These are phyloP conservation scores for Drosophila nigromelanica DNA, from an alignment of 1,140 invertebrate species.

Conservation along the genomic window DNA sequence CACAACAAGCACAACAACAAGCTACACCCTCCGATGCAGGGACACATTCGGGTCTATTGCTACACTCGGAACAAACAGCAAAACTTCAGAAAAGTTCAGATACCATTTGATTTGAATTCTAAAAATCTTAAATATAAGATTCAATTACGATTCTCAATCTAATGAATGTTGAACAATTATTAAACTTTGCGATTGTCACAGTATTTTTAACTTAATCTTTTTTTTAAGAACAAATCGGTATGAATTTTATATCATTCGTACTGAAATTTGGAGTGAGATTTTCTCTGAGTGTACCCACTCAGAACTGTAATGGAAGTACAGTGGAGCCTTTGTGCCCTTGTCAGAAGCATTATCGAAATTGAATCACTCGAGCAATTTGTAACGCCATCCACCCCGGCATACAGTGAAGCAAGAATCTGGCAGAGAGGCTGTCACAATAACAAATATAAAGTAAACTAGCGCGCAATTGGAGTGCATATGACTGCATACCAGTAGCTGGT, in stretches of 20 bases:
- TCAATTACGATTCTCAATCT: too few relatives aligned
- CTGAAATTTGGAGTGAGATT: too few relatives aligned
- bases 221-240: too few relatives aligned
- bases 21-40: not conserved
- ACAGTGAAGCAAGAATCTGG: conserved; percentile 22
- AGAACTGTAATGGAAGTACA: conserved; percentile 3
- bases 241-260: too few relatives aligned
- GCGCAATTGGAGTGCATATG: conserved; percentile 8
- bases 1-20: not conserved
- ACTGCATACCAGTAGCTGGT: not conserved
- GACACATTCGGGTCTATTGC: not conserved
- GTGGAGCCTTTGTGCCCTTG: conserved; percentile 11
- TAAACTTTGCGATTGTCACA: too few relatives aligned
- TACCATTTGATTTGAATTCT: too few relatives aligned
- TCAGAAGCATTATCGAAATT: conserved; percentile 63
- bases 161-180: too few relatives aligned
- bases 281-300: not conserved
- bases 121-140: too few relatives aligned
- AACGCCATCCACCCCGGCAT: conserved; percentile 31
- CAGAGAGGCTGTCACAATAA: conserved; percentile 37
- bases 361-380: conserved; percentile 75
- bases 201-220: too few relatives aligned
- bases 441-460: conserved; percentile 8
- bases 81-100: too few relatives aligned
- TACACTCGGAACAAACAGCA: too few relatives aligned